Percentiles rank a stretch among this genome's conserved stretches.
phyloP scores from a whole-genome alignment of 1,140 invertebrate genomes.

The Platorchestia sp. region DNA sequence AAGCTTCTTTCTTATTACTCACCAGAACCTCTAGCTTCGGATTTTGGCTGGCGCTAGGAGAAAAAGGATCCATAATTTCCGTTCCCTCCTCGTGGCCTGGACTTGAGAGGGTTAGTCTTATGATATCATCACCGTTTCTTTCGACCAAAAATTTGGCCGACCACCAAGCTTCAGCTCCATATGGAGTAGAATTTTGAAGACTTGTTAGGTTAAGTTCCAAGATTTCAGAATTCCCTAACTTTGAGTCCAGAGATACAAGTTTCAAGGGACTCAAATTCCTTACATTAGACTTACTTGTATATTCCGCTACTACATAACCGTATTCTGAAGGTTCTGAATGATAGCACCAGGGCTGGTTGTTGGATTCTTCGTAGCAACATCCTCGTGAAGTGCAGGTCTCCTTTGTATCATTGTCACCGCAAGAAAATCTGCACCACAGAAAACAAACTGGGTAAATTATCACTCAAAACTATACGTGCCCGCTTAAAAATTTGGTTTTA shows the following conservation, averaged over 20 bases:
- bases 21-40: slow-evolving; percentile 57
- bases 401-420: slow-evolving; percentile 12
- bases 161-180: slow-evolving; percentile 52
- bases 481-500: background rate
- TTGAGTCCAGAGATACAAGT: background rate
- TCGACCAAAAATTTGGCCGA: slow-evolving; percentile 52
- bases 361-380: slow-evolving; percentile 59
- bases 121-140: slow-evolving; percentile 51
- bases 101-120: slow-evolving; percentile 56
- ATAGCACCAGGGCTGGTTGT: slow-evolving; percentile 58
- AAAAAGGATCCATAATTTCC: background rate
- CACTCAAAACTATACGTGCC: background rate
- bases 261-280: background rate
- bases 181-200: slow-evolving; percentile 32
- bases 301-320: slow-evolving; percentile 49
- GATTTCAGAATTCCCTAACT: background rate
- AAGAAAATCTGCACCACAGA: slow-evolving; percentile 26
- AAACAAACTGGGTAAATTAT: background rate
- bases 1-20: slow-evolving; percentile 50
- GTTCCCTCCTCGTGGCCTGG: slow-evolving; percentile 35
- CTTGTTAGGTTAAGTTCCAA: slow-evolving; percentile 22
- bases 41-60: background rate
- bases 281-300: background rate
- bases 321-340: slow-evolving; percentile 63
- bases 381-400: slow-evolving; percentile 29